These are phyloP conservation scores for Lissonota sp. DNA, from an alignment of 2,888 invertebrate species.

Conservation along the genomic window DNA sequence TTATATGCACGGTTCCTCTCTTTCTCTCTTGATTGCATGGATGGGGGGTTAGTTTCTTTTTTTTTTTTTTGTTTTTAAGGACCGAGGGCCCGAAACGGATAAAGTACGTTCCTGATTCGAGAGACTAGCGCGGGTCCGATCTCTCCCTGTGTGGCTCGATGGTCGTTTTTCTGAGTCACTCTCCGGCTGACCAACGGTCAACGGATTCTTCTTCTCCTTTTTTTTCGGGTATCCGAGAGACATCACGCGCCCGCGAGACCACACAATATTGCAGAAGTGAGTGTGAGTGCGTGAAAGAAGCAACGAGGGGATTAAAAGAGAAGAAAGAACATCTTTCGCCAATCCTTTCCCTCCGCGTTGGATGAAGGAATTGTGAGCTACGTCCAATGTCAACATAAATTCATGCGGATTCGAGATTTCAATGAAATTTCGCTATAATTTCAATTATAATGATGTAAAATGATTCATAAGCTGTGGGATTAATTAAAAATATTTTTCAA, in stretches of 20 bases:
- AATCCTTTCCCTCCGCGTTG: background rate
- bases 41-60: background rate
- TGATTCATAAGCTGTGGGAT: no score
- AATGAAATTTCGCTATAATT: no score
- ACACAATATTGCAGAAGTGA: background rate
- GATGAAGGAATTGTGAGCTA: background rate
- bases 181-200: conserved; percentile 72
- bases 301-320: conserved; percentile 1
- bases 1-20: background rate
- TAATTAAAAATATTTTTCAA: no score
- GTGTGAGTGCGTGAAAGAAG: background rate
- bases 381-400: background rate
- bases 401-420: no score
- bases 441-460: no score
- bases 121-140: conserved; percentile 45
- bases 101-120: conserved; percentile 61
- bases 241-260: conserved; percentile 29
- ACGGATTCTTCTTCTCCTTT: conserved; percentile 74
- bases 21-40: conserved; percentile 9
- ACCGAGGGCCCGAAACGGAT: conserved; percentile 21
- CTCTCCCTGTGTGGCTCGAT: conserved; percentile 42
- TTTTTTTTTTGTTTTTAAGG: conserved; percentile 9
- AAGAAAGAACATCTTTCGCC: conserved; percentile 4
- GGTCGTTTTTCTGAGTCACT: conserved; percentile 71
- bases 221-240: conserved; percentile 45